Base-by-base conservation (phyloP, 1,140 invertebrate genomes). In the Lasioglossum baleicum region DNA sequence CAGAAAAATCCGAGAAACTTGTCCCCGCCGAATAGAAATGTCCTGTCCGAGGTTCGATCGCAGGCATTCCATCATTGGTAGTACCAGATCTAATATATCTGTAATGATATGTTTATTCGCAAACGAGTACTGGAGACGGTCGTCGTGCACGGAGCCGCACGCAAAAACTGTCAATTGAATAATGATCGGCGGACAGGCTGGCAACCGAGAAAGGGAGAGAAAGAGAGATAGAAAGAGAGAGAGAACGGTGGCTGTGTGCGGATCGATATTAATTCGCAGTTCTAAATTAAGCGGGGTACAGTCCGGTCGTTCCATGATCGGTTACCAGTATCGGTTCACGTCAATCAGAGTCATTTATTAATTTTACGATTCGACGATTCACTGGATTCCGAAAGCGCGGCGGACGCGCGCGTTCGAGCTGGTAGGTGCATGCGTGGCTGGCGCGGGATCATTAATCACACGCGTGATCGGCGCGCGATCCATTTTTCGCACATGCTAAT, bases 401-500 rank as follows among this genome's bases (percentile, higher is more conserved):
- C 31, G 72, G 70, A 40, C 51, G 71, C 51, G 66, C 17, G 66
- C n/a, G 20, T 3, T 3, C 51, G 13, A n/a, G 17, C 22, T 35
- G 44, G 31, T 35, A 10, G 44, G 3, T 53, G 17, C 13, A 10
- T n/a, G 58, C n/a, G 68, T 3, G 56, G 20, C 42, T n/a, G 53
- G 56, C 67, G 20, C 48, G 60, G 20, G 67, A 83, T 86, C 84
- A 79, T 86, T 86, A 86, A 86, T 86, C 84, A 86, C 75, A 79
- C 81, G 71, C 65, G 7, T 61, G 84, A 82, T 85, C 83, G 80
- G 67, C 48, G 17, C 42, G 22, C 79, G 80, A 86, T 83, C 84
- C 72, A 85, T 86, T 86, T 86, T 86, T 86, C 83, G 75, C 84
- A 83, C 83, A 86, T 86, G 83, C 84, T 86, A 86, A 86, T 86